phyloP scores from a whole-genome alignment of 37 sponge, comb jelly and placozoan genomes.

The Beroe ovata region DNA sequence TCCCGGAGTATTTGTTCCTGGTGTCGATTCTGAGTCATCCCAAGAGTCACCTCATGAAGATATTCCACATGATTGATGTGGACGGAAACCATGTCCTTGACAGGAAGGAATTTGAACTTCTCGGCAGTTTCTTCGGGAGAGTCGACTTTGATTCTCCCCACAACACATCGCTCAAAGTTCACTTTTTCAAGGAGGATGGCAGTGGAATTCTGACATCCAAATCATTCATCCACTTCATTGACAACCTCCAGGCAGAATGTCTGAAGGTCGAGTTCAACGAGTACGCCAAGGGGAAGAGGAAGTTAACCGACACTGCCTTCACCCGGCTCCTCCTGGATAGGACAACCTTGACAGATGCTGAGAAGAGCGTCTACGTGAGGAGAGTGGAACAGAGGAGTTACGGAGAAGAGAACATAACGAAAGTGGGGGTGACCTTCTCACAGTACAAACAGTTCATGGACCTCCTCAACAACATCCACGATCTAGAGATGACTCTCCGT shows the following conservation, averaged over 20 bases:
- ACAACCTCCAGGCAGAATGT: constrained; percentile 6
- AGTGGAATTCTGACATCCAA: not conserved
- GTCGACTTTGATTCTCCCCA: not conserved
- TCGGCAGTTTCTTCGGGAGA: not conserved
- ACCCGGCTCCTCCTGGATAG: not conserved
- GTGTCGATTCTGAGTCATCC: constrained; percentile 15
- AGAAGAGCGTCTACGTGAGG: not conserved
- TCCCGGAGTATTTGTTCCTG: constrained; percentile 1
- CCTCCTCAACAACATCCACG: constrained; percentile 32
- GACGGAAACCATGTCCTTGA: not conserved
- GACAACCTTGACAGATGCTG: not conserved
- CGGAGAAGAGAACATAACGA: not conserved
- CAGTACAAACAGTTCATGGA: constrained; percentile 15
- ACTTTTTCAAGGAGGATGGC: constrained; percentile 19
- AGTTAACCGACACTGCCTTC: not conserved
- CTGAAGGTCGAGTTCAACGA: constrained; percentile 5
- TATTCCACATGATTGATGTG: constrained; percentile 8
- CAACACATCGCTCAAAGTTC: constrained; percentile 5
- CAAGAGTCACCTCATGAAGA: not conserved
- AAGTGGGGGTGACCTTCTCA: not conserved
- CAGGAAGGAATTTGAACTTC: not conserved
- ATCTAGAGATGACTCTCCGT: not conserved
- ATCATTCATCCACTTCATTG: not conserved
- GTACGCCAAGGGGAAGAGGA: not conserved
- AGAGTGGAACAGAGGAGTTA: not conserved